A percentile compares a stretch with the other conserved stretches of the same genome.
Conservation (phyloP, 2,888 invertebrate species). For the Polia nebulosa region DNA sequence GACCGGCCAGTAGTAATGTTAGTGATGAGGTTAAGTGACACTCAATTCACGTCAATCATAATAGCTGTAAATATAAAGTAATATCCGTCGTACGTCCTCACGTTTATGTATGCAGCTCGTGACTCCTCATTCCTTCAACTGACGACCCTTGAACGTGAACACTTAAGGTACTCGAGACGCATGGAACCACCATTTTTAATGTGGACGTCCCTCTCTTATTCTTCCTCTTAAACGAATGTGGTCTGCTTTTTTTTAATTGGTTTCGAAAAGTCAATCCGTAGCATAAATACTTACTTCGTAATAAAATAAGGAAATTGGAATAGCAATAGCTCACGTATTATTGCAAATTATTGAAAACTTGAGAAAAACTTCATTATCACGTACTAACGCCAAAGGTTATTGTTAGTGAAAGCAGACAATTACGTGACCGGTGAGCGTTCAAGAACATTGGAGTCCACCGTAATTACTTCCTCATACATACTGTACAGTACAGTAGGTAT, state of each 20-base stretch:
- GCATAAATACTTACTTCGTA: background rate
- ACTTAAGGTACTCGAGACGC: slow-evolving; percentile 36
- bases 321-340: slow-evolving; percentile 37
- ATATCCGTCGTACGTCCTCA: slow-evolving; percentile 24
- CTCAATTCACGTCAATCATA: slow-evolving; percentile 47
- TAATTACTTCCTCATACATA: slow-evolving; percentile 74
- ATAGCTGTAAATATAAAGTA: slow-evolving; percentile 37
- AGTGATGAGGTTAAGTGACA: slow-evolving; percentile 48
- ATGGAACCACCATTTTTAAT: slow-evolving; percentile 40
- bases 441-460: slow-evolving; percentile 69
- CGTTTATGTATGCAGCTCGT: slow-evolving; percentile 24
- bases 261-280: background rate
- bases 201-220: slow-evolving; percentile 15
- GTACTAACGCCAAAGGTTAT: slow-evolving; percentile 60
- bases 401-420: slow-evolving; percentile 73
- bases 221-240: background rate
- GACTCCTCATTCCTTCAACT: slow-evolving; percentile 18
- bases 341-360: slow-evolving; percentile 30
- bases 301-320: slow-evolving; percentile 43
- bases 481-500: slow-evolving; percentile 16
- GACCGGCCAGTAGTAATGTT: slow-evolving; percentile 26
- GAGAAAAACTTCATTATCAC: slow-evolving; percentile 58
- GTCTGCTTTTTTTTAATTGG: background rate
- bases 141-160: slow-evolving; percentile 30
- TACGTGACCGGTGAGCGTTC: slow-evolving; percentile 74